Evolutionary conservation across 2,113 vertebrate genomes (phyloP).

Genomic region (Oreamnos americanus): DNA sequence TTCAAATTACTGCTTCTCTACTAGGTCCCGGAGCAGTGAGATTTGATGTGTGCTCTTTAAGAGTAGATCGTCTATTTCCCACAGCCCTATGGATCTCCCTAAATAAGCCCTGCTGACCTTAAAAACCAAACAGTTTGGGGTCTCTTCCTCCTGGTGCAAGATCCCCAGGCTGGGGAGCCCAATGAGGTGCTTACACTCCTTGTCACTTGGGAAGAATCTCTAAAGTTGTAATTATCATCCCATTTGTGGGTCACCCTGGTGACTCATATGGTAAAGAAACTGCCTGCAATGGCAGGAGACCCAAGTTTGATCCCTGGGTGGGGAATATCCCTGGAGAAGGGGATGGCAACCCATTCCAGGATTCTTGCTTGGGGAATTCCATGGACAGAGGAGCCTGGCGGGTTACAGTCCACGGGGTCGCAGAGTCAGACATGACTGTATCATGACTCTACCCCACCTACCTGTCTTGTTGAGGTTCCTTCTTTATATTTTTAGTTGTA

Average conservation of each 20-base stretch:
- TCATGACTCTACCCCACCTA: neutral
- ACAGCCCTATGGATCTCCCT: neutral
- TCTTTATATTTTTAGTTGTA: neutral
- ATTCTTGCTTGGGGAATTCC: neutral
- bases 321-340: neutral
- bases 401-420: rapidly evolving
- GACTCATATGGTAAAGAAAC: neutral
- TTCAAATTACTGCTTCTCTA: neutral
- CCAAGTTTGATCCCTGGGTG: neutral
- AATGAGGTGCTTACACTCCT: neutral
- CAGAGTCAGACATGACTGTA: neutral
- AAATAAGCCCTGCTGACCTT: neutral
- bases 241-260: neutral
- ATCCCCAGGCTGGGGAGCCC: neutral
- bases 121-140: neutral
- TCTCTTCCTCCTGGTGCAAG: neutral
- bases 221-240: neutral
- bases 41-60: neutral
- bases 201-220: neutral
- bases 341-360: neutral
- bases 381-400: rapidly evolving
- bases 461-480: neutral
- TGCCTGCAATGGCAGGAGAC: neutral
- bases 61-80: neutral
- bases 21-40: neutral